These are phyloP conservation scores for Aspidapion aeneum DNA, from an alignment of 2,888 invertebrate genomes.

Conservation along the genomic window DNA sequence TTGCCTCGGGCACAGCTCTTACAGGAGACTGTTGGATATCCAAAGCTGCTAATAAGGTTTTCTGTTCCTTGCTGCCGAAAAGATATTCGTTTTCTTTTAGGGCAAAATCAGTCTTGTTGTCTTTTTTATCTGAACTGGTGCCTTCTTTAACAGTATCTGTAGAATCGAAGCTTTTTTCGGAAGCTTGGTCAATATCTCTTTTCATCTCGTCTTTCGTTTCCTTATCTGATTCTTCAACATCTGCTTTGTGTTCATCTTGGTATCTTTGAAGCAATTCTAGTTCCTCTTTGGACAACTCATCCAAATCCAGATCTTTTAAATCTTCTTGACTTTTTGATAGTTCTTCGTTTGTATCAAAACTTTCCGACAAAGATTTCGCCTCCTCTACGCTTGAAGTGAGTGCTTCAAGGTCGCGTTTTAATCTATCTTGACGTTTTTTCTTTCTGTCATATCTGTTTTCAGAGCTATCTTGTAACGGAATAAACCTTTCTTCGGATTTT, in stretches of 20 bases:
- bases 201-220: background rate
- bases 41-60: background rate
- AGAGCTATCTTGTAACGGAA: background rate
- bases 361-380: background rate
- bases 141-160: background rate
- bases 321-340: background rate
- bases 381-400: background rate
- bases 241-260: constrained; percentile 3
- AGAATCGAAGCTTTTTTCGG: background rate
- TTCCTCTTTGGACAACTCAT: constrained; percentile 1
- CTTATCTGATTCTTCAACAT: too few relatives aligned
- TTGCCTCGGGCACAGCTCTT: too few relatives aligned
- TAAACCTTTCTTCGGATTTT: background rate
- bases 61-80: background rate
- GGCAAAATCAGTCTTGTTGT: too few relatives aligned
- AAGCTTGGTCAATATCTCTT: background rate
- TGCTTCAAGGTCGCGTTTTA: background rate
- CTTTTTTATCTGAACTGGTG: too few relatives aligned
- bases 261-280: constrained; percentile 3
- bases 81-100: background rate
- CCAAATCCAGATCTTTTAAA: background rate
- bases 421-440: background rate
- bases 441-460: background rate
- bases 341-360: background rate
- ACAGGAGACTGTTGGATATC: too few relatives aligned